Base-by-base conservation (phyloP, 1,140 invertebrate genomes). In the Lineus longissimus region DNA sequence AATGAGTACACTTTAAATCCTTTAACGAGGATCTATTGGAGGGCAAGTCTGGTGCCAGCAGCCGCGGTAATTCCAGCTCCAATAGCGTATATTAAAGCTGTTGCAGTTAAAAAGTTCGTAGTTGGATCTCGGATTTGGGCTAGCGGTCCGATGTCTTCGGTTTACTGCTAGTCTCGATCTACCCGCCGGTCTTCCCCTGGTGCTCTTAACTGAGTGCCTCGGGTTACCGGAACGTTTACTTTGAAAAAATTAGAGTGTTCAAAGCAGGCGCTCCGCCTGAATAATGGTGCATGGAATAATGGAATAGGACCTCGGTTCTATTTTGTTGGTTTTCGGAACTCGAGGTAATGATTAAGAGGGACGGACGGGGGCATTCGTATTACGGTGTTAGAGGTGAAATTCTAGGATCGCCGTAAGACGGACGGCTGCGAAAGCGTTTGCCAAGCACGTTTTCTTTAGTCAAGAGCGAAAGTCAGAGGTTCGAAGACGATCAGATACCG, bases 11-110 rank as follows among this genome's bases (percentile, higher is more conserved):
- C 85, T 91, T 86, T 90, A 91, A 92, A 92, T 86, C 86, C 86
- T 87, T 90, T 89, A 89, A 89, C 88, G 87, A 91, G 88, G 87
- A 91, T 74, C 85, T 68, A 87, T 90, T 91, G 89, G 88, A 91
- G 90, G 90, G 90, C 89, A 92, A 92, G 90, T 92, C 89, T 90
- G 88, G 88, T 90, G 88, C 88, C 88, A 90, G 89, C 89, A 85
- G 79, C 81, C 83, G 90, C 90, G 89, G 90, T 91, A 91, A 92
- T 89, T 91, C 89, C 89, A 90, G 88, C 90, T 91, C 88, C 88
- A 89, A 88, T 88, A 90, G 88, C 88, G 87, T 90, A 91, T 90
- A 91, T 88, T 89, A 72, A 75, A 76, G 68, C 71, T 78, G 72
- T 66, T 75, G 73, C 70, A 71, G 70, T 84, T 81, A 81, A 83